Conservation (phyloP, 2,797 vertebrate species). For the Squalus acanthias region DNA sequence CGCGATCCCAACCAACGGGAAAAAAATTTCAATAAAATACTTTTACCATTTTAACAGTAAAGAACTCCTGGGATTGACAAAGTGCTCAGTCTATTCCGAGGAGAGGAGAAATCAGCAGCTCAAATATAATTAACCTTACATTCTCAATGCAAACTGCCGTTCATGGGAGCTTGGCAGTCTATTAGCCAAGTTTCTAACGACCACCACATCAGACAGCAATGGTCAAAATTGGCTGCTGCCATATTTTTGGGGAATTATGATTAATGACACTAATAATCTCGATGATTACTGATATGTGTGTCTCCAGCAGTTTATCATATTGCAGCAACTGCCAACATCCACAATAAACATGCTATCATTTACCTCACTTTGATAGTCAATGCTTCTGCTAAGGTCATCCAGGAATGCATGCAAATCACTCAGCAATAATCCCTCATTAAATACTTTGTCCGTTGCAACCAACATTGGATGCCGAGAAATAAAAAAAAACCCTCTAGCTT, state of each 20-base stretch:
- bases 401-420: constrained; percentile 73
- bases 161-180: constrained; percentile 65
- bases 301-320: constrained; percentile 82
- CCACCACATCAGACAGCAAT: constrained; percentile 61
- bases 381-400: constrained; percentile 59
- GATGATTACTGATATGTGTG: constrained; percentile 78
- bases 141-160: constrained; percentile 76
- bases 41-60: constrained; percentile 65
- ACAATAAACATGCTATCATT: constrained; percentile 88
- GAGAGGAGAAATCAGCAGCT: constrained; percentile 73
- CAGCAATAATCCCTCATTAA: constrained; percentile 57
- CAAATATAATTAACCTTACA: constrained; percentile 96
- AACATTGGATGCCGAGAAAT: background rate
- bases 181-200: constrained; percentile 73
- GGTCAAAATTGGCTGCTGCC: constrained; percentile 64
- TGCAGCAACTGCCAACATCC: constrained; percentile 72
- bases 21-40: constrained; percentile 72
- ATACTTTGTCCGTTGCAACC: background rate
- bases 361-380: constrained; percentile 75
- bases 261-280: constrained; percentile 83
- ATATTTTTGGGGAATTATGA: constrained; percentile 79
- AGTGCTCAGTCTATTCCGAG: constrained; percentile 69
- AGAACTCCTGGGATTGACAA: constrained; percentile 59
- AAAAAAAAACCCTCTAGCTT: background rate
- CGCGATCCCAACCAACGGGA: constrained; percentile 62